Evolutionary conservation across 1,140 invertebrate genomes (phyloP), one percentile per base, ranked within the genome.

Genomic region (Holotrichia oblita): DNA sequence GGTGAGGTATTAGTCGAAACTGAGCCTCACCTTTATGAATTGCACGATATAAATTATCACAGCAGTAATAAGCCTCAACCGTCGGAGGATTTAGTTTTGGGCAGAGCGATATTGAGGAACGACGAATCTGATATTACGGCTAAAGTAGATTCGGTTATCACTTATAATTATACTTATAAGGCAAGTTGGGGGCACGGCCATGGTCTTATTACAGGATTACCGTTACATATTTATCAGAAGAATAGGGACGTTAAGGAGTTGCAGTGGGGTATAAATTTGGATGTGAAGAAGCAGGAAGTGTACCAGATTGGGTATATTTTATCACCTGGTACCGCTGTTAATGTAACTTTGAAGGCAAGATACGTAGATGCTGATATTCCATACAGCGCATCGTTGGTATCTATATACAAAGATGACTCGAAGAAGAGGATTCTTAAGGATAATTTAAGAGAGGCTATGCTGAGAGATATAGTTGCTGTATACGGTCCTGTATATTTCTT

Each of bases 1-100:
- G 94, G 94, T 0, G 93, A 96, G 83, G 89, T 96, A 40, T 86
- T 96, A 2, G 90, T 95, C 0, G 94, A 95, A 86, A 92, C 91
- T 0, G 94, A 95, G 85, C 94, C 94, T 6, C 89, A 91, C 17
- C 89, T 88, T 76, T 96, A 96, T 83, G 93, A 94, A 84, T 83
- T 96, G 79, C 91, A 88, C 44, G 86, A 89, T 44, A 90, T 94
- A 0, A 91, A 91, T 79, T 88, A 94, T 73, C 91, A 92, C 80
- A 85, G 88, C 76, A 84, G 85, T 72, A 91, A 91, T 61, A 89
- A 89, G 78, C 89, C 89, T 22, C 86, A 90, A 2, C 89, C 89
- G 40, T 88, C 89, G 55, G 88, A 89, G 48, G 85, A 87, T 0
- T 86, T 86, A 73, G 85, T 91, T 73, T 87, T 95, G 59, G 92